Evolutionary conservation across 1,140 invertebrate genomes (phyloP), one percentile per base, ranked within the genome.

Genomic region (Holcopasites calliopsidis): DNA sequence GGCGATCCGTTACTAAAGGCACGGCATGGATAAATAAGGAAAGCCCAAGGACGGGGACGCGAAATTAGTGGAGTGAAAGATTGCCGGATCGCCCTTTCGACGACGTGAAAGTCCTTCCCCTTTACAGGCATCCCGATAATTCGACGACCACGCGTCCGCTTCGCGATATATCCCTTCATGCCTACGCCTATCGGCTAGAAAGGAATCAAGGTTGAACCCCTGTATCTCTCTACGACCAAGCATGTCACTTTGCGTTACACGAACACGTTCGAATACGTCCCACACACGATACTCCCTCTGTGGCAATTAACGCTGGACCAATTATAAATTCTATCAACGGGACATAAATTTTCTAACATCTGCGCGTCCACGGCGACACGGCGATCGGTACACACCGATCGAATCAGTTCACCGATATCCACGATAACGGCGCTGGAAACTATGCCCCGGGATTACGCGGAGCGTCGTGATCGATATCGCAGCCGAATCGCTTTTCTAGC

Each of bases 11-110:
- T 68, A 42, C 16, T 65, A 44, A 44, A 54, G 28, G 28, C 38
- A 11, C 10, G 21, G 13, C 13, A 18, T 2, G 50, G 61, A 55
- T 74, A 66, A 55, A 74, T 74, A 74, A 74, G 71, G 61, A 74
- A 47, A n/a, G 50, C 16, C 21, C 49, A 65, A 73, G 61, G 71
- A 54, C 35, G 61, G 28, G 18, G 47, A 26, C 13, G 70, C 13
- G 2, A 35, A 55, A 65, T 66, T 44, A 44, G 60, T 44, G 18
- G 60, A 38, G 61, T 35, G 38, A 66, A 66, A 66, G 61, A 74
- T 74, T 23, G 33, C 23, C 23, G 5, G 2, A 23, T 6, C 26
- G 68, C 42, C 33, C 55, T 71, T 50, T 61, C 55, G 21, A 35
- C 18, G 52, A 57, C 38, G 44, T 28, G 26, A n/a, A 8, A 8